Conservation (phyloP, 2,888 invertebrate genomes). For the Vannuccia rotundouncinata region DNA sequence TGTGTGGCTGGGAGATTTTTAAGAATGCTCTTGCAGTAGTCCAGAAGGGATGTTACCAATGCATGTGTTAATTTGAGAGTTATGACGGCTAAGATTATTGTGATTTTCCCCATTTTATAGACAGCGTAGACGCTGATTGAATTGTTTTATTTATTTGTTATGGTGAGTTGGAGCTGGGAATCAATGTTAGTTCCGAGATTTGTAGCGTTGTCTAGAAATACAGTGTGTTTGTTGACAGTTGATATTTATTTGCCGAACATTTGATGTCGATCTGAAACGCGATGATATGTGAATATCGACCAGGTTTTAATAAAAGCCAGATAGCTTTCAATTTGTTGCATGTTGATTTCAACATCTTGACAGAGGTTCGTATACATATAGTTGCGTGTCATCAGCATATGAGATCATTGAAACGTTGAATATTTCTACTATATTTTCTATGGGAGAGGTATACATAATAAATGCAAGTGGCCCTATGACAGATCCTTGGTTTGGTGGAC, state of each 20-base stretch:
- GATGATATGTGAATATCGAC: constrained; percentile 9
- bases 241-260: constrained; percentile 4
- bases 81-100: constrained; percentile 6
- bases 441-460: not conserved
- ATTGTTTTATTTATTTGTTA: constrained; percentile 22
- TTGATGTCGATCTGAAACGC: constrained; percentile 14
- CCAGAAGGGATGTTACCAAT: constrained; percentile 15
- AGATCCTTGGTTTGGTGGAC: not conserved
- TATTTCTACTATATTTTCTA: not conserved
- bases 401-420: not conserved
- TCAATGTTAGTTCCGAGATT: constrained; percentile 26
- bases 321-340: not conserved
- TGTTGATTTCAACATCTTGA: not conserved
- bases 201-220: constrained; percentile 17
- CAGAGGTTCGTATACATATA: not conserved
- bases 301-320: constrained; percentile 3
- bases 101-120: constrained; percentile 10
- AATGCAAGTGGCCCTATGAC: not conserved
- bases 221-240: constrained; percentile 12
- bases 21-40: constrained; percentile 19
- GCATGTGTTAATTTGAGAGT: constrained; percentile 21
- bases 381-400: not conserved
- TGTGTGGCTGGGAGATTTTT: constrained; percentile 22
- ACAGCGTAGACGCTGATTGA: constrained; percentile 21
- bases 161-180: constrained; percentile 5